A percentile compares a stretch with the other conserved stretches of the same genome.
Evolutionary conservation across 2,888 invertebrate genomes (phyloP).

Genomic region (Hetaerina titia): DNA sequence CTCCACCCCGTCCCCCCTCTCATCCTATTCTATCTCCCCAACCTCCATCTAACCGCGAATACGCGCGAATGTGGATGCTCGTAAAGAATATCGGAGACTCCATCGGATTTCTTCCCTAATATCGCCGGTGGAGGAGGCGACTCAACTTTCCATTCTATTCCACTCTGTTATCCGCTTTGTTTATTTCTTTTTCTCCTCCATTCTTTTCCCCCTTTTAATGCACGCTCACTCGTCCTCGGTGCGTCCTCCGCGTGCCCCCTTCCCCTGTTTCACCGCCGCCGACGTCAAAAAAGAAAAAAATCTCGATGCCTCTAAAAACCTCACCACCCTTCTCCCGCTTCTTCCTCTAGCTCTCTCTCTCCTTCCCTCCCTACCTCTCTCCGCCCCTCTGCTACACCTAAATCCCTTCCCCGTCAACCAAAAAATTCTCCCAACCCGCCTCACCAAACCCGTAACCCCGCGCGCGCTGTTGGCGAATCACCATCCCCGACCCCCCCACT

Average conservation of each 20-base stretch:
- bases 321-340: no score
- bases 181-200: not conserved
- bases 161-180: not conserved
- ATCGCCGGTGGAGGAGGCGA: not conserved
- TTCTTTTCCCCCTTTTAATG: not conserved
- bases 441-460: not conserved
- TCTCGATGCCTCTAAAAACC: not conserved
- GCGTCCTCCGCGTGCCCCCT: not conserved
- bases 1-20: not conserved
- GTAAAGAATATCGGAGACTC: not conserved
- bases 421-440: not conserved
- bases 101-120: not conserved
- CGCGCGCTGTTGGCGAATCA: not conserved
- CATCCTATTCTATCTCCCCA: not conserved
- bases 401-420: not conserved
- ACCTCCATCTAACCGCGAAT: not conserved
- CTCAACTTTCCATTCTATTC: not conserved
- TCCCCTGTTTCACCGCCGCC: not conserved
- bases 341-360: no score
- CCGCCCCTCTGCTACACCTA: no score
- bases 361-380: no score
- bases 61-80: not conserved
- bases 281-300: not conserved
- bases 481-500: not conserved
- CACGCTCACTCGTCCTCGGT: not conserved